phyloP scores from a whole-genome alignment of 2,113 vertebrate species.

The Bucco capensis region DNA sequence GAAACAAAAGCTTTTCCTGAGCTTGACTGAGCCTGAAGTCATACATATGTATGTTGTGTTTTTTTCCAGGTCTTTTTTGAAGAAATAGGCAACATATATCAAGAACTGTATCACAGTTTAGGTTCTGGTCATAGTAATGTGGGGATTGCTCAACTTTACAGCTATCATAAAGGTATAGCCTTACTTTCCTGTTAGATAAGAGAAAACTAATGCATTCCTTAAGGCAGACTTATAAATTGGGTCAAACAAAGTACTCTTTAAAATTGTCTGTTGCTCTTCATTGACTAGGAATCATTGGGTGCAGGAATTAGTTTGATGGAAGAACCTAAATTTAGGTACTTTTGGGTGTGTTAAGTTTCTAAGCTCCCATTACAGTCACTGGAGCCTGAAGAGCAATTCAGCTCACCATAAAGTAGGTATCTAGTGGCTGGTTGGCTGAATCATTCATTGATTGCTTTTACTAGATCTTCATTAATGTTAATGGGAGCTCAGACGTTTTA shows the following conservation, averaged over 20 bases:
- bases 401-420: not conserved
- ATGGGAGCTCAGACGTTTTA: not conserved
- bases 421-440: not conserved
- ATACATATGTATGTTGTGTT: fast-evolving
- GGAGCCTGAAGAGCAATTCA: conserved; percentile 46
- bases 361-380: not conserved
- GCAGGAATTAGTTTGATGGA: not conserved
- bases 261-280: not conserved
- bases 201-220: not conserved
- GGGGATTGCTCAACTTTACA: not conserved
- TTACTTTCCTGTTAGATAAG: not conserved
- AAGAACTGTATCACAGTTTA: not conserved
- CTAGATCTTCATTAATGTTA: conserved; percentile 9
- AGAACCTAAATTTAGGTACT: not conserved
- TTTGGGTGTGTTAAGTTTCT: not conserved
- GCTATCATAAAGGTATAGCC: not conserved
- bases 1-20: not conserved
- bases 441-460: not conserved
- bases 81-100: not conserved
- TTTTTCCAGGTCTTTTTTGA: not conserved
- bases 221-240: not conserved
- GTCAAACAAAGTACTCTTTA: not conserved
- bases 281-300: not conserved
- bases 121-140: not conserved
- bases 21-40: not conserved